Percentiles rank a stretch among this genome's conserved stretches.
These are phyloP conservation scores for Allophyes oxyacanthae DNA, from an alignment of 2,888 invertebrate species.

Conservation along the genomic window DNA sequence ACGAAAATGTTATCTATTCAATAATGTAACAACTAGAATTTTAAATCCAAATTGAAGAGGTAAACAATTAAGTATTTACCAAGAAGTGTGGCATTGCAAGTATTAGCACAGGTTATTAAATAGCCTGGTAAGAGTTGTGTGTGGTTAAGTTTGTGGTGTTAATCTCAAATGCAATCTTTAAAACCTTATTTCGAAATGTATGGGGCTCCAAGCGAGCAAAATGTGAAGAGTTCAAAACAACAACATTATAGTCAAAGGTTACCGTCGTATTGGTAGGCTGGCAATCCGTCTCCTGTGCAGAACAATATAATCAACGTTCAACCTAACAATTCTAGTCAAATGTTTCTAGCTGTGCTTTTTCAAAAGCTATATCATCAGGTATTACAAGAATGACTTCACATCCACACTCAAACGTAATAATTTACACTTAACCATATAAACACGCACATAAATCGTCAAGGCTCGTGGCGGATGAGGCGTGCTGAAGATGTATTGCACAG, in stretches of 20 bases:
- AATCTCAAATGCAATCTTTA: too few relatives aligned
- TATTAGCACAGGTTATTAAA: constrained; percentile 8
- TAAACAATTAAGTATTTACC: constrained; percentile 7
- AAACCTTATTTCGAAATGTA: constrained; percentile 17
- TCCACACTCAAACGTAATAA: constrained; percentile 2
- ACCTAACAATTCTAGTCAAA: too few relatives aligned
- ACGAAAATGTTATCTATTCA: constrained; percentile 33
- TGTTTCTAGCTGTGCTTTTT: too few relatives aligned
- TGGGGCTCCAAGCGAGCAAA: constrained; percentile 21
- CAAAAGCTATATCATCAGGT: not conserved
- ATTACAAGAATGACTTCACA: not conserved
- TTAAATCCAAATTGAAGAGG: constrained; percentile 10
- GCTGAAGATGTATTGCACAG: constrained; percentile 6
- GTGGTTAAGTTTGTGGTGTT: too few relatives aligned
- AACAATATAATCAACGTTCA: too few relatives aligned
- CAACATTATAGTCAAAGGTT: constrained; percentile 33
- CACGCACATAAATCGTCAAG: constrained; percentile 4
- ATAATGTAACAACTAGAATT: constrained; percentile 24
- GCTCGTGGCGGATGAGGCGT: constrained; percentile 10
- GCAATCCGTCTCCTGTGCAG: too few relatives aligned
- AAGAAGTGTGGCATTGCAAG: too few relatives aligned
- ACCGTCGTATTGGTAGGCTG: constrained; percentile 24
- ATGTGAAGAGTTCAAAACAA: constrained; percentile 38
- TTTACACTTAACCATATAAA: constrained; percentile 11
- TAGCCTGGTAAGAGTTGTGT: not conserved